phyloP scores from a whole-genome alignment of 2,113 vertebrate species.

The Psilopsiagon aymara region DNA sequence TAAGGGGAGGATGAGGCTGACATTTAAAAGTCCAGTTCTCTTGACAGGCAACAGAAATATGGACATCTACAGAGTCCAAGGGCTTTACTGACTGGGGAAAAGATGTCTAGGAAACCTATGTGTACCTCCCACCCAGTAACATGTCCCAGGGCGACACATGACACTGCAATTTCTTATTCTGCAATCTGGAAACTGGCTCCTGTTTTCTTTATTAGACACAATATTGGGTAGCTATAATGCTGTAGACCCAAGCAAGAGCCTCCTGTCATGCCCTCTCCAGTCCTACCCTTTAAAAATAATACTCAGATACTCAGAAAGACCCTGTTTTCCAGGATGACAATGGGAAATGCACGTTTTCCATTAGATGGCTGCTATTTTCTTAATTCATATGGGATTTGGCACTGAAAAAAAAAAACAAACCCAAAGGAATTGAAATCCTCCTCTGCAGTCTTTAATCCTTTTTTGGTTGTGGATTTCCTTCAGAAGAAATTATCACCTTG shows the following conservation, averaged over 20 bases:
- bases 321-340: background rate
- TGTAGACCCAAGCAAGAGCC: background rate
- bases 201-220: background rate
- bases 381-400: background rate
- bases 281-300: background rate
- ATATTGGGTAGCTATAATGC: background rate
- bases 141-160: accelerated
- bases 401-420: background rate
- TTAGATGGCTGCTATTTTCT: background rate
- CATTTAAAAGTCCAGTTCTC: background rate
- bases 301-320: background rate
- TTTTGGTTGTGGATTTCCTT: background rate
- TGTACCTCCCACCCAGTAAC: background rate
- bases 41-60: background rate
- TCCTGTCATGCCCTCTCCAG: background rate
- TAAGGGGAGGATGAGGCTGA: background rate
- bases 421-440: background rate
- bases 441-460: background rate
- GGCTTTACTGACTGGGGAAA: background rate
- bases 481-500: background rate
- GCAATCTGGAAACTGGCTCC: background rate
- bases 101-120: background rate
- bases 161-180: background rate
- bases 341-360: background rate
- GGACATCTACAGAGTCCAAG: background rate